phyloP scores from a whole-genome alignment of 2,888 invertebrate genomes.

The Chloromyia formosa region DNA sequence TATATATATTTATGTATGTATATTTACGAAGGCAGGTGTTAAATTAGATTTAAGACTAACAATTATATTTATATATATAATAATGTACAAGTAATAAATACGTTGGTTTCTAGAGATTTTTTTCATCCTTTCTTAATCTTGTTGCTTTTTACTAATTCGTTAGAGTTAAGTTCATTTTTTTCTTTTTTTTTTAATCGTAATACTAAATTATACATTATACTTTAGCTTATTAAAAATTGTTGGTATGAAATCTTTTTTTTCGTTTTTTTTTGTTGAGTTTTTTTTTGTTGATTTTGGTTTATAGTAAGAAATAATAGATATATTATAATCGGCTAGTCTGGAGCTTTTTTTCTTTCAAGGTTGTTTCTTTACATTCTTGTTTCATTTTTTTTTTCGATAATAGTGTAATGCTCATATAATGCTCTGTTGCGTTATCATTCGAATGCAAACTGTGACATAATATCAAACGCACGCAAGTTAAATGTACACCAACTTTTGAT shows the following conservation, averaged over 20 bases:
- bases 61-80: slow-evolving; percentile 43
- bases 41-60: slow-evolving; percentile 46
- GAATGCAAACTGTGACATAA: no score
- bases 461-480: slow-evolving; percentile 44
- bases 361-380: slow-evolving; percentile 52
- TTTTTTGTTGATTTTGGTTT: slow-evolving; percentile 36
- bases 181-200: no score
- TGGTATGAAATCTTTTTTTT: slow-evolving; percentile 44
- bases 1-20: slow-evolving; percentile 40
- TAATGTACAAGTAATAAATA: slow-evolving; percentile 45
- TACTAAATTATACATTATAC: slow-evolving; percentile 44
- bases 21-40: slow-evolving; percentile 50
- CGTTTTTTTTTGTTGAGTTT: slow-evolving; percentile 46
- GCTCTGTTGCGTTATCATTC: no score
- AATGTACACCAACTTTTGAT: no score
- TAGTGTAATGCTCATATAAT: slow-evolving; percentile 30
- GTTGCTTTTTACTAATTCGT: slow-evolving; percentile 42
- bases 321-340: slow-evolving; percentile 47
- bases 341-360: slow-evolving; percentile 48
- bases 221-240: slow-evolving; percentile 50
- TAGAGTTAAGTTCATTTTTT: slow-evolving; percentile 45
- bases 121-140: neutral
- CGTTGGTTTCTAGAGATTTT: slow-evolving; percentile 48
- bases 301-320: slow-evolving; percentile 24
- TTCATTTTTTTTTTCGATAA: slow-evolving; percentile 51